Conservation (phyloP, 1,140 invertebrate species). For the Diachasmimorpha longicaudata region DNA sequence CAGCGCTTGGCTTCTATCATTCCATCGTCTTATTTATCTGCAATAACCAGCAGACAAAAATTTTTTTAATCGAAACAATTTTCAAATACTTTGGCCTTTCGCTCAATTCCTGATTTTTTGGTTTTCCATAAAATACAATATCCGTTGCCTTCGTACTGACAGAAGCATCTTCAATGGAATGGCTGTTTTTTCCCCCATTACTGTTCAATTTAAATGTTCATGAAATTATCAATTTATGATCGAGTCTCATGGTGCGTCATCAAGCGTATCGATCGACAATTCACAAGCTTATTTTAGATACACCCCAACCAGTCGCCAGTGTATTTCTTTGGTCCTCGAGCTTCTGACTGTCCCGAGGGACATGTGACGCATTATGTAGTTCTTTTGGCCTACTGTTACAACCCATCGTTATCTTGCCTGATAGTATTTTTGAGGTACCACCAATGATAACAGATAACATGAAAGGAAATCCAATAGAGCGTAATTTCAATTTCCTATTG, state of each 20-base stretch:
- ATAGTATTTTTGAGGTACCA: constrained; percentile 35
- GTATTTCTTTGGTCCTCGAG: not conserved
- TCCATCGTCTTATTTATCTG: not conserved
- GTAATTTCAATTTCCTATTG: not conserved
- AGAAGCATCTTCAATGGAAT: too few relatives aligned
- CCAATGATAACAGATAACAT: constrained; percentile 32
- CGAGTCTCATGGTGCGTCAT: too few relatives aligned
- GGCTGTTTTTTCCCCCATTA: too few relatives aligned
- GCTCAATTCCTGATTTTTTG: too few relatives aligned
- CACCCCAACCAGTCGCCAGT: not conserved
- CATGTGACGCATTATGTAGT: constrained; percentile 45
- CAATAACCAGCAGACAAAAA: too few relatives aligned
- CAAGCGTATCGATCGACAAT: not conserved
- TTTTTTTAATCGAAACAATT: too few relatives aligned
- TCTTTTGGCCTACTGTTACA: constrained; percentile 39
- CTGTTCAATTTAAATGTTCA: too few relatives aligned
- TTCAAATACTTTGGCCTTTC: too few relatives aligned
- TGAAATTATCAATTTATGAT: not conserved
- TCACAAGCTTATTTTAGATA: not conserved
- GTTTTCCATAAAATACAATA: too few relatives aligned
- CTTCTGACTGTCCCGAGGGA: constrained; percentile 37
- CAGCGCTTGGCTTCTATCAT: not conserved
- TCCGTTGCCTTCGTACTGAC: too few relatives aligned
- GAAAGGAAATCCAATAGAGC: constrained; percentile 7
- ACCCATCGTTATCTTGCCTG: constrained; percentile 56